Evolutionary conservation across 2,888 invertebrate species (phyloP).

Genomic region (Calameuta pallipes): DNA sequence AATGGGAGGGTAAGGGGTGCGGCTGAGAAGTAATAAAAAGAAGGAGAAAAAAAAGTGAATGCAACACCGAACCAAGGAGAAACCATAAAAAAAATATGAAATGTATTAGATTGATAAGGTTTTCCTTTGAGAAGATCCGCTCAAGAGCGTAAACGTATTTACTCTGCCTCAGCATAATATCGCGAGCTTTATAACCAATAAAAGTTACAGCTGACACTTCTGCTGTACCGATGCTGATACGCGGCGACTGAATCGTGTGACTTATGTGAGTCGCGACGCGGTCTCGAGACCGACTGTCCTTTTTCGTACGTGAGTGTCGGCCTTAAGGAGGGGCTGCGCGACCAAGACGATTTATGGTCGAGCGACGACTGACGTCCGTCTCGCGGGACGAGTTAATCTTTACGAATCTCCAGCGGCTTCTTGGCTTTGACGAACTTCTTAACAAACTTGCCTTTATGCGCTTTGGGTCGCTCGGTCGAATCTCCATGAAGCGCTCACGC

Average conservation of each 20-base stretch:
- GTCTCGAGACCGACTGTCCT: neutral
- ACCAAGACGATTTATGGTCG: neutral
- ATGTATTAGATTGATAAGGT: conserved; percentile 59
- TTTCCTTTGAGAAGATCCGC: conserved; percentile 19
- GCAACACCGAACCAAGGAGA: neutral
- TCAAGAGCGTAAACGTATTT: conserved; percentile 52
- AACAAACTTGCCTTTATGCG: neutral
- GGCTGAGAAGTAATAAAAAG: neutral
- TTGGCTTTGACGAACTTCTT: neutral
- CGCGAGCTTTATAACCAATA: conserved; percentile 60
- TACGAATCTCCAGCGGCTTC: neutral
- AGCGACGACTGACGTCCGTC: neutral
- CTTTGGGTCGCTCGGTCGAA: neutral
- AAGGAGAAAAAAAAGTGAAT: neutral
- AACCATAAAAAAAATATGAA: conserved; percentile 55
- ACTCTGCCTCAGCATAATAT: conserved; percentile 57
- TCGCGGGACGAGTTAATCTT: neutral
- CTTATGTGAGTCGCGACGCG: neutral
- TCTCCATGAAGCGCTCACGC: neutral
- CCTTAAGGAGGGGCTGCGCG: neutral
- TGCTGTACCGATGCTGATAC: conserved; percentile 34
- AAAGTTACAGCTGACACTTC: conserved; percentile 61
- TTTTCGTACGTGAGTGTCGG: conserved; percentile 1
- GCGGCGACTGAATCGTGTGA: neutral
- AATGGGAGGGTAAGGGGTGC: neutral